A percentile compares a stretch with the other conserved stretches of the same genome.
Conservation (phyloP, 2,888 invertebrate genomes). For the Ernsta delagoae region DNA sequence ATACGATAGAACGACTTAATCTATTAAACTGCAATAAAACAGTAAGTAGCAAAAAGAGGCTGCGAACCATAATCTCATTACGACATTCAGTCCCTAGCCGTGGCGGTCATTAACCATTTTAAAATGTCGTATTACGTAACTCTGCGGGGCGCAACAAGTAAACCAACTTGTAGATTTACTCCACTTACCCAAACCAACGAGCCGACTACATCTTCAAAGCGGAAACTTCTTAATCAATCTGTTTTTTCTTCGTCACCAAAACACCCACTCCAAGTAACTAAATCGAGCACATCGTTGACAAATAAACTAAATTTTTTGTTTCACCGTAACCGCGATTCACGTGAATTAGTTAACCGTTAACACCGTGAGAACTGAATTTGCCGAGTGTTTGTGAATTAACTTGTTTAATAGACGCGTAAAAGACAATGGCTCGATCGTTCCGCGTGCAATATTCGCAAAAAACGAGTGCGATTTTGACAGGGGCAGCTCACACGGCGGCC, state of each 20-base stretch:
- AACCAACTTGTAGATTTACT: conserved; percentile 58
- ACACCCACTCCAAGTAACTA: conserved; percentile 17
- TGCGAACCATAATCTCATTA: conserved; percentile 9
- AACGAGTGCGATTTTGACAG: conserved; percentile 74
- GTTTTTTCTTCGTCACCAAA: conserved; percentile 13
- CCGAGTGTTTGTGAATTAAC: conserved; percentile 4
- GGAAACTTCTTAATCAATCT: conserved; percentile 50
- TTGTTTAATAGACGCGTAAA: conserved; percentile 23
- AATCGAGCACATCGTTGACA: conserved; percentile 23
- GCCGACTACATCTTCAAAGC: conserved; percentile 67
- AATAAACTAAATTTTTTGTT: conserved; percentile 10
- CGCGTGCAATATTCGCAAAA: conserved; percentile 61
- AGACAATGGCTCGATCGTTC: conserved; percentile 40
- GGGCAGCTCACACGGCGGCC: conserved; percentile 62
- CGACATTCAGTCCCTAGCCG: conserved; percentile 9
- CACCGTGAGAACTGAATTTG: conserved; percentile 37
- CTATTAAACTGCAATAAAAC: conserved; percentile 12
- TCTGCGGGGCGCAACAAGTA: conserved; percentile 73
- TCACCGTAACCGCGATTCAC: conserved; percentile 2
- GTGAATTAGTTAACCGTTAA: conserved; percentile 38
- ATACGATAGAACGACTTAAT: not conserved
- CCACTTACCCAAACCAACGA: conserved; percentile 54
- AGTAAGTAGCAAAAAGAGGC: not conserved
- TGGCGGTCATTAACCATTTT: conserved; percentile 46
- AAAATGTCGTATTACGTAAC: conserved; percentile 72